These are phyloP conservation scores for Mythimna pallens DNA, from an alignment of 2,888 invertebrate genomes.

Conservation along the genomic window DNA sequence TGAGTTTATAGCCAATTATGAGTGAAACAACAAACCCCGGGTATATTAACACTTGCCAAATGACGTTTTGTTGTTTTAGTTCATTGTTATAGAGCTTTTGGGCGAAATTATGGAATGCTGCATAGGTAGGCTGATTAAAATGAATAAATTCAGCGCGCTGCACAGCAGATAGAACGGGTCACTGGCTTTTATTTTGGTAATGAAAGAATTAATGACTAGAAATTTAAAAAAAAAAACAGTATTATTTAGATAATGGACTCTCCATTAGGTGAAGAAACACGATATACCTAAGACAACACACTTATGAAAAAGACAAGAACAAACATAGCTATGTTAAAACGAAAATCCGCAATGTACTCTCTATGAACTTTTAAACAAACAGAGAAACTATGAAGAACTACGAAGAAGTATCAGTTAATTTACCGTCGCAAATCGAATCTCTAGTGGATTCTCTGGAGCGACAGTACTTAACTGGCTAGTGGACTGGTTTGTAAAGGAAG, in stretches of 20 bases:
- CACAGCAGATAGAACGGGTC: background rate
- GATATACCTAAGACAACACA: too few relatives aligned
- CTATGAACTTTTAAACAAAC: constrained; percentile 45
- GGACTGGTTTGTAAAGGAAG: constrained; percentile 44
- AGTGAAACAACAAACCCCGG: constrained; percentile 73
- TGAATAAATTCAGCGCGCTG: constrained; percentile 33
- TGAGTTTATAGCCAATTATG: constrained; percentile 82
- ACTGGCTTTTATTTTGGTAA: constrained; percentile 12
- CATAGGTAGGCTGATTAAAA: constrained; percentile 37
- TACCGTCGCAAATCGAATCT: constrained; percentile 39
- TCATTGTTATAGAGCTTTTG: constrained; percentile 54
- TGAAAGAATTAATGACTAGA: background rate
- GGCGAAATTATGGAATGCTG: constrained; percentile 37
- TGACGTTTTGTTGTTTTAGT: constrained; percentile 64
- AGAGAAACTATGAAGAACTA: constrained; percentile 39
- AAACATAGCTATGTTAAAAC: constrained; percentile 6
- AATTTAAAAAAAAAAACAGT: background rate
- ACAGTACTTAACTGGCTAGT: constrained; percentile 39
- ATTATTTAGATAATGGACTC: background rate
- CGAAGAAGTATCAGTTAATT: constrained; percentile 43
- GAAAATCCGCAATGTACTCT: background rate
- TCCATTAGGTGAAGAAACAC: background rate
- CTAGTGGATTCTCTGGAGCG: constrained; percentile 41
- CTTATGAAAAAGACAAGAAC: background rate
- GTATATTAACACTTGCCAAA: constrained; percentile 69